Conservation (phyloP, 2,113 vertebrate genomes). For the Cyprinus carpio region DNA sequence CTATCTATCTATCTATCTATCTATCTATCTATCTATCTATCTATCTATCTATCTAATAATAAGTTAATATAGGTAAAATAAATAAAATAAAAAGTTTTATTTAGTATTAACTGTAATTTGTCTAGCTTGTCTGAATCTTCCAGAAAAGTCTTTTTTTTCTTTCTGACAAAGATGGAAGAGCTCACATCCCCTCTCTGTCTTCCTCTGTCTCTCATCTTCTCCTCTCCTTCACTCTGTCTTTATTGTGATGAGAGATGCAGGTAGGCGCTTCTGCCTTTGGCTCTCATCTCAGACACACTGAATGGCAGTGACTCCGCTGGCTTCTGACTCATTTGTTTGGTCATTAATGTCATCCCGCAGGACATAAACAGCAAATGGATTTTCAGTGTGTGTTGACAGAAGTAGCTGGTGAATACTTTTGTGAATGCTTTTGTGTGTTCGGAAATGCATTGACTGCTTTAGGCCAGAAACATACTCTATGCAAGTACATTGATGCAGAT, state of each 20-base stretch:
- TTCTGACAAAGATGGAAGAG: slow-evolving; percentile 33
- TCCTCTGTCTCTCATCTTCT: background rate
- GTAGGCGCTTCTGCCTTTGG: slow-evolving; percentile 48
- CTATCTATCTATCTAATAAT: too few relatives aligned
- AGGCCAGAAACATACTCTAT: background rate
- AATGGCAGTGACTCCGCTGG: slow-evolving; percentile 48
- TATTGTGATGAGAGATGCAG: slow-evolving; percentile 53
- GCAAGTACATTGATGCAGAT: background rate
- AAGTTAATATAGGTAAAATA: too few relatives aligned
- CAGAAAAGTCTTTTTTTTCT: background rate
- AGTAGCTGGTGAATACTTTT: slow-evolving; percentile 23
- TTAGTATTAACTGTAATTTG: slow-evolving; percentile 2
- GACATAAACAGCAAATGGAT: slow-evolving; percentile 62
- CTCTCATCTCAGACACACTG: slow-evolving; percentile 30
- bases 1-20: too few relatives aligned
- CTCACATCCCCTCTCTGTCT: background rate
- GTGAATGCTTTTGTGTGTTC: slow-evolving; percentile 12
- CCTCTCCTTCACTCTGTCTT: background rate
- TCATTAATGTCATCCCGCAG: slow-evolving; percentile 59
- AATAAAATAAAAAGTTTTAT: background rate
- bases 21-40: too few relatives aligned
- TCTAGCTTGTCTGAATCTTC: slow-evolving; percentile 37
- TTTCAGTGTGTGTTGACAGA: slow-evolving; percentile 54
- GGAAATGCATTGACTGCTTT: background rate
- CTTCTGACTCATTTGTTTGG: slow-evolving; percentile 65